phyloP scores from a whole-genome alignment of 2,113 vertebrate species.

The Coracopsis vasa region DNA sequence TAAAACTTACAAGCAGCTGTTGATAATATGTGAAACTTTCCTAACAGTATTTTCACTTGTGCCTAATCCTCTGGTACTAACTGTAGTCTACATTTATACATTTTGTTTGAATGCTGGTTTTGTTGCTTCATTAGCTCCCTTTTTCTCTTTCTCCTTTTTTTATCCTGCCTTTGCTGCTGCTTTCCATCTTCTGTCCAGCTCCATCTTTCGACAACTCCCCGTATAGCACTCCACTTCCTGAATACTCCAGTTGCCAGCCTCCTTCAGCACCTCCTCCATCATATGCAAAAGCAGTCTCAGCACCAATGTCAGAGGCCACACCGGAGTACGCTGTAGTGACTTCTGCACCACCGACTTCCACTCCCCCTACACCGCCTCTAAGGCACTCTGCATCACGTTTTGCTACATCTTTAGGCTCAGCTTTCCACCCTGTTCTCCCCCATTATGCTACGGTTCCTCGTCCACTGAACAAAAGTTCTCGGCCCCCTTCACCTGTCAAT shows the following conservation, averaged over 20 bases:
- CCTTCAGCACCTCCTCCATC: conserved; percentile 82
- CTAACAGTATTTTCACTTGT: conserved; percentile 65
- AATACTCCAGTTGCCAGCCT: conserved; percentile 85
- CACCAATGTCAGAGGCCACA: conserved; percentile 80
- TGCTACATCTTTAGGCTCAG: conserved; percentile 94
- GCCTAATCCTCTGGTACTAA: conserved; percentile 83
- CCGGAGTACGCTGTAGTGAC: conserved; percentile 81
- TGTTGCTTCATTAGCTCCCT: conserved; percentile 90
- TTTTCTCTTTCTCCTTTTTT: conserved; percentile 85
- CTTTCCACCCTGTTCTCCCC: conserved; percentile 97
- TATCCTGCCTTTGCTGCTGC: conserved; percentile 83
- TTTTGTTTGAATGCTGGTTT: conserved; percentile 86
- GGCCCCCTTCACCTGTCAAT: conserved; percentile 79
- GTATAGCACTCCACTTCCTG: conserved; percentile 86
- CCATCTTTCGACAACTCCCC: conserved; percentile 93
- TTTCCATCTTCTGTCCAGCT: conserved; percentile 78
- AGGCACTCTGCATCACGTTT: conserved; percentile 95
- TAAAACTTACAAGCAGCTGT: conserved; percentile 40
- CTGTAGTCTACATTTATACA: conserved; percentile 77
- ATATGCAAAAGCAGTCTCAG: conserved; percentile 83
- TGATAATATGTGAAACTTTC: conserved; percentile 58
- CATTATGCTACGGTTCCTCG: conserved; percentile 94
- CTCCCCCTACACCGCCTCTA: conserved; percentile 93
- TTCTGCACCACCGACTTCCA: conserved; percentile 77
- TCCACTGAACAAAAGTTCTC: conserved; percentile 82